A percentile compares a stretch with the other conserved stretches of the same genome.
These are phyloP conservation scores for Dastarcus helophoroides DNA, from an alignment of 2,888 invertebrate species.

Conservation along the genomic window DNA sequence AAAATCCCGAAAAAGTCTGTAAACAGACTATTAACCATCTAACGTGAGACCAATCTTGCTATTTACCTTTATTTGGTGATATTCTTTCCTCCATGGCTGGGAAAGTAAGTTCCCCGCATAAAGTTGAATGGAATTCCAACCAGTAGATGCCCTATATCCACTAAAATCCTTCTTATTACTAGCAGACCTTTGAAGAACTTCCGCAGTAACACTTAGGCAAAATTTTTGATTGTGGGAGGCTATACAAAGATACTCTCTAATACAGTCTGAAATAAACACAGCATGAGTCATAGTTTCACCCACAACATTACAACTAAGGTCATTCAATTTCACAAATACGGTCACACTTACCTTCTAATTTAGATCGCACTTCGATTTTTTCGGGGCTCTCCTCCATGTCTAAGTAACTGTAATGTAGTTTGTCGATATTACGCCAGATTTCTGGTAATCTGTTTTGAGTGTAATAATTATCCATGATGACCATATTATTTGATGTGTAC, in stretches of 20 bases:
- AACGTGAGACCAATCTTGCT: constrained; percentile 4
- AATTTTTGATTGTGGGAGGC: constrained; percentile 74
- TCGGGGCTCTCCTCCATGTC: constrained; percentile 70
- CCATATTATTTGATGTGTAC: constrained; percentile 26
- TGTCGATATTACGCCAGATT: constrained; percentile 62
- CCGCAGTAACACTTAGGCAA: constrained; percentile 59
- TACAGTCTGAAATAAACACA: constrained; percentile 47
- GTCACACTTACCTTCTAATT: constrained; percentile 54
- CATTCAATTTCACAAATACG: too few relatives aligned
- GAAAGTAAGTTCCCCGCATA: constrained; percentile 77
- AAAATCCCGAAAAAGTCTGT: constrained; percentile 78
- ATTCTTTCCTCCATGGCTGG: constrained; percentile 86
- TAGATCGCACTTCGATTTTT: constrained; percentile 63
- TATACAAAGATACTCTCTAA: constrained; percentile 64
- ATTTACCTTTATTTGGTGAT: constrained; percentile 63
- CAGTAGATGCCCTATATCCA: constrained; percentile 67
- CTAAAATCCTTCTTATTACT: constrained; percentile 61
- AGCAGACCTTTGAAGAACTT: constrained; percentile 64
- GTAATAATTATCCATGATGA: constrained; percentile 41
- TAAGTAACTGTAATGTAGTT: constrained; percentile 66
- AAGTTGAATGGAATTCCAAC: constrained; percentile 74
- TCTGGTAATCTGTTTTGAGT: constrained; percentile 49
- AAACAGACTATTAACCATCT: constrained; percentile 14
- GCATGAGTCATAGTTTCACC: constrained; percentile 1
- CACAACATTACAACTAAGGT: constrained; percentile 2